A percentile compares a stretch with the other conserved stretches of the same genome.
Conservation (phyloP, 2,797 vertebrate species). For the Telmatherina bonti region DNA sequence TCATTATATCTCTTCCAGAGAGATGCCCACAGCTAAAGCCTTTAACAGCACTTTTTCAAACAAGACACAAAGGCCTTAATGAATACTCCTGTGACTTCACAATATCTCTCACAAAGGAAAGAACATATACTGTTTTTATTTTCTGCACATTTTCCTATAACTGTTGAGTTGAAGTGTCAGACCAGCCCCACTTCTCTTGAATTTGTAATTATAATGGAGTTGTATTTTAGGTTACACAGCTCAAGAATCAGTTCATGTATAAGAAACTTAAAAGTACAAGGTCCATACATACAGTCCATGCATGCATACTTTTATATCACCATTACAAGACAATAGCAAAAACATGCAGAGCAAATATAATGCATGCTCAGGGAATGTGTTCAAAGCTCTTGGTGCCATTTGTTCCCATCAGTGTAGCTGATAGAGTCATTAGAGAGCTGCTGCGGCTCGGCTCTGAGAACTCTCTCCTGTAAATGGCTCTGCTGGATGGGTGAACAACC, state of each 20-base stretch:
- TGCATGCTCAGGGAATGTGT: constrained; percentile 84
- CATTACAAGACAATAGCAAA: constrained; percentile 64
- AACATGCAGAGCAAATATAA: constrained; percentile 82
- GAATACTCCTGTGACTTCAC: constrained; percentile 85
- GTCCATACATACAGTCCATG: constrained; percentile 36
- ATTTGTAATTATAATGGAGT: constrained; percentile 62
- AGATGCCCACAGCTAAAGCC: constrained; percentile 80
- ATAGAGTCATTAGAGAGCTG: constrained; percentile 88
- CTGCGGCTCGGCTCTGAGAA: constrained; percentile 77
- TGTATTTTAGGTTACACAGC: constrained; percentile 57
- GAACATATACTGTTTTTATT: constrained; percentile 75
- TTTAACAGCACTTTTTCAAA: constrained; percentile 82
- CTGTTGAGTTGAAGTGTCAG: constrained; percentile 74
- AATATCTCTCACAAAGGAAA: constrained; percentile 72
- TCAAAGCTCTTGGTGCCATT: constrained; percentile 90
- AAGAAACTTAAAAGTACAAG: constrained; percentile 20
- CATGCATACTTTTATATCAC: constrained; percentile 42
- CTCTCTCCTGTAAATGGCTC: constrained; percentile 84
- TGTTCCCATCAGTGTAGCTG: constrained; percentile 90
- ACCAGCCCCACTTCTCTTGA: constrained; percentile 53
- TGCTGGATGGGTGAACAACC: constrained; percentile 81
- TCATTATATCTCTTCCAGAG: constrained; percentile 83
- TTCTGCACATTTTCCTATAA: constrained; percentile 76
- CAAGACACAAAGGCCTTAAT: constrained; percentile 83
- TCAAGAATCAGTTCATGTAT: constrained; percentile 38